phyloP scores from a whole-genome alignment of 2,797 vertebrate species.

The Diplodus sargus region DNA sequence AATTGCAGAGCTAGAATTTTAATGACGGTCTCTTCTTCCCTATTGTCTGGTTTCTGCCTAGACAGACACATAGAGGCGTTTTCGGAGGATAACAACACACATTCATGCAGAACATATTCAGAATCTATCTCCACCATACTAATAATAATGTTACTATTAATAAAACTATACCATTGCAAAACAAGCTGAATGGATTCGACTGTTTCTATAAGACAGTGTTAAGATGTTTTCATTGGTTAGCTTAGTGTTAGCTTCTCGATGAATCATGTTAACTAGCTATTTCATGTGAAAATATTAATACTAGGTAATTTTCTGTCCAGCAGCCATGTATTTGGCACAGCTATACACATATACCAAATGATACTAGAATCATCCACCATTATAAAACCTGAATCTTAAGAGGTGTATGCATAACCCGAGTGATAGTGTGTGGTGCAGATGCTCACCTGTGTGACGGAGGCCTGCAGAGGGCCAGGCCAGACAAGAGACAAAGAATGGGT shows the following conservation, averaged over 20 bases:
- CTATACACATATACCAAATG: background rate
- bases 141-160: background rate
- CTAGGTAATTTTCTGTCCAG: background rate
- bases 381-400: background rate
- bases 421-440: constrained; percentile 38
- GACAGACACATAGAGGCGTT: constrained; percentile 34
- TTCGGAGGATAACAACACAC: constrained; percentile 44
- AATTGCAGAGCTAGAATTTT: constrained; percentile 73
- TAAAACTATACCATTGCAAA: constrained; percentile 14
- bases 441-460: constrained; percentile 81
- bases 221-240: constrained; percentile 4
- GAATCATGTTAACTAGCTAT: background rate
- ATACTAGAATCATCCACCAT: background rate
- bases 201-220: constrained; percentile 8
- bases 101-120: constrained; percentile 12
- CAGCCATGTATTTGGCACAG: background rate
- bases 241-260: background rate
- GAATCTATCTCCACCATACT: constrained; percentile 7
- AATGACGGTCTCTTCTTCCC: constrained; percentile 64
- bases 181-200: background rate
- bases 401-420: background rate
- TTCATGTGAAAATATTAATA: background rate
- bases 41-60: constrained; percentile 49
- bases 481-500: constrained; percentile 16
- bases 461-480: constrained; percentile 53